Percentiles rank a stretch among this genome's conserved stretches.
phyloP scores from a whole-genome alignment of 2,797 vertebrate genomes.

The Lepilemur ruficaudatus region DNA sequence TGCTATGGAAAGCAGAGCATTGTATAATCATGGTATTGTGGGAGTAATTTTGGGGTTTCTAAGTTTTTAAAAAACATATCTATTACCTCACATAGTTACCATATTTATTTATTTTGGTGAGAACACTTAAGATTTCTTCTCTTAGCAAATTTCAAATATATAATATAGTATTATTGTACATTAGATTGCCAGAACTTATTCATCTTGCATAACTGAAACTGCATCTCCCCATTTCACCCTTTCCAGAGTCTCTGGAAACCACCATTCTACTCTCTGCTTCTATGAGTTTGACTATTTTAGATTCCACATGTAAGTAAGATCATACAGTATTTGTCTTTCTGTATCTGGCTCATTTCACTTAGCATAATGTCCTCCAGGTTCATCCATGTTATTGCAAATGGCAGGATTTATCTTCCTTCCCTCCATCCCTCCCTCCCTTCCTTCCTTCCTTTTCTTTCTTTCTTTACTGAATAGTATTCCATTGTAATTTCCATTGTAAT shows the following conservation, averaged over 20 bases:
- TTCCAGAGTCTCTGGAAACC: neutral
- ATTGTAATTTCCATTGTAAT: neutral
- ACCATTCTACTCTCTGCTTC: neutral
- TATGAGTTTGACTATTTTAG: neutral
- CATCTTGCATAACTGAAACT: neutral
- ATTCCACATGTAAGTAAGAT: neutral
- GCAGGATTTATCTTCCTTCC: neutral
- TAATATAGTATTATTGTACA: neutral
- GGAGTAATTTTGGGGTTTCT: neutral
- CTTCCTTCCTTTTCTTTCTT: neutral
- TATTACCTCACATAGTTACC: neutral
- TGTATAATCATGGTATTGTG: neutral
- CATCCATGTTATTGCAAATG: neutral
- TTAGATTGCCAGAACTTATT: neutral
- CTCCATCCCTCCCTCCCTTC: no score
- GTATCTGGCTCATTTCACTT: neutral
- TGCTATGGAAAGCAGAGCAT: neutral
- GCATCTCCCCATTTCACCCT: neutral
- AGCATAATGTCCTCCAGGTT: neutral
- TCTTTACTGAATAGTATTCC: neutral
- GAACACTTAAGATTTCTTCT: neutral
- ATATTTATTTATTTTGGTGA: neutral
- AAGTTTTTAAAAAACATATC: neutral
- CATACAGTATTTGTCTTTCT: neutral
- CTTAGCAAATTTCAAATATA: neutral